Percentiles rank a stretch among this genome's conserved stretches.
Evolutionary conservation across 2,888 invertebrate genomes (phyloP).

Genomic region (Oxystoma pomonae): DNA sequence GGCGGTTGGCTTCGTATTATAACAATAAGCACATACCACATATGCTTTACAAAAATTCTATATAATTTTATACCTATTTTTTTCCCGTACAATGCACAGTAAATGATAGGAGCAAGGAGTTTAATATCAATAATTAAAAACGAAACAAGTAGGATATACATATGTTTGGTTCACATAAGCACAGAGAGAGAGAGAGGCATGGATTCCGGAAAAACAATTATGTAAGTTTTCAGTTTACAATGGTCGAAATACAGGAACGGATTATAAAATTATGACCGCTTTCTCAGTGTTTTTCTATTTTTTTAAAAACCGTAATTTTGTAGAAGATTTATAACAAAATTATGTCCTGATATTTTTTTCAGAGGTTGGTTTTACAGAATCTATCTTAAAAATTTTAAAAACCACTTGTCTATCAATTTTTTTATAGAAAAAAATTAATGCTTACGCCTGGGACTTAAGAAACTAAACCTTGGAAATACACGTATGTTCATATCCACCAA

Average conservation of each 20-base stretch:
- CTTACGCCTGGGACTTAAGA: no score
- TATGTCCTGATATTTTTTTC: no score
- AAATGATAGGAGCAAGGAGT: constrained; percentile 46
- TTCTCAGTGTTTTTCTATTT: no score
- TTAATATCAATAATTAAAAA: constrained; percentile 49
- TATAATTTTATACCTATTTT: constrained; percentile 46
- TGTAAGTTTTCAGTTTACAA: neutral
- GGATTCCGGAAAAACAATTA: neutral
- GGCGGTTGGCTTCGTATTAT: constrained; percentile 6
- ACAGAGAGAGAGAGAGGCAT: constrained; percentile 18
- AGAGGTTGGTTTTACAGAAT: no score
- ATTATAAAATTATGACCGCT: no score
- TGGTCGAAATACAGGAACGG: neutral
- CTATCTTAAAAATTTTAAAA: no score
- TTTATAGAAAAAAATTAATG: no score
- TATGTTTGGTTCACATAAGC: constrained; percentile 46
- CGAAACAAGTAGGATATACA: constrained; percentile 46
- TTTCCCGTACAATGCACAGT: constrained; percentile 48
- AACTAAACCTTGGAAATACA: no score
- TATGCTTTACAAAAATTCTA: constrained; percentile 47
- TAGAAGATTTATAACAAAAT: no score
- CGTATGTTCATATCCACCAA: no score
- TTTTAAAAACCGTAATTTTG: no score
- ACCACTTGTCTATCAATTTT: no score
- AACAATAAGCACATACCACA: constrained; percentile 41